These are phyloP conservation scores for Cirrhinus molitorella DNA, from an alignment of 2,797 vertebrate species.

Conservation along the genomic window DNA sequence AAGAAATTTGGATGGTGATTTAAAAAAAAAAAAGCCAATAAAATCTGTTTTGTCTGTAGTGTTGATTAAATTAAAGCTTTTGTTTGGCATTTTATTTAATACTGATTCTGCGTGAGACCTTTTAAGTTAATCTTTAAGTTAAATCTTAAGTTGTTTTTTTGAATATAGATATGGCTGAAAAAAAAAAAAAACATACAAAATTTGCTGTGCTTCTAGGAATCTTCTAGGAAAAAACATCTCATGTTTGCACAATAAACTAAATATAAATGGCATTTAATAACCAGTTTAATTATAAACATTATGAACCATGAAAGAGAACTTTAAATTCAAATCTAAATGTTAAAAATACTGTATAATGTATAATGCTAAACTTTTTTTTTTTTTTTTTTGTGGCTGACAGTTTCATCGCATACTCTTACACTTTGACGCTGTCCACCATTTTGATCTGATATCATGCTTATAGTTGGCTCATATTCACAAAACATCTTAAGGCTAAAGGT, in stretches of 20 bases:
- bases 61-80: not conserved
- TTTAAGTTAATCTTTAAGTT: too few relatives aligned
- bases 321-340: not conserved
- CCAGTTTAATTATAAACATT: not conserved
- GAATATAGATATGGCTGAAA: not conserved
- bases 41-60: constrained; percentile 46
- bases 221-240: not conserved
- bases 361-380: not conserved
- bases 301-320: not conserved
- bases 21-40: constrained; percentile 58
- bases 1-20: constrained; percentile 51
- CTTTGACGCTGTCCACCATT: not conserved
- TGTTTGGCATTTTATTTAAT: constrained; percentile 1
- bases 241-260: not conserved
- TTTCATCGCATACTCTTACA: not conserved
- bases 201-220: not conserved
- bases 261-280: too few relatives aligned
- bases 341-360: not conserved
- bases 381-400: not conserved
- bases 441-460: not conserved
- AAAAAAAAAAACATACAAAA: not conserved
- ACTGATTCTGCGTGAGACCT: not conserved
- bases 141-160: not conserved
- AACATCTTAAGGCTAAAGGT: too few relatives aligned
- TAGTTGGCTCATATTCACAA: not conserved